Evolutionary conservation across 2,888 invertebrate species (phyloP), one percentile per base, ranked within the genome.

Genomic region (Globia sparganii): DNA sequence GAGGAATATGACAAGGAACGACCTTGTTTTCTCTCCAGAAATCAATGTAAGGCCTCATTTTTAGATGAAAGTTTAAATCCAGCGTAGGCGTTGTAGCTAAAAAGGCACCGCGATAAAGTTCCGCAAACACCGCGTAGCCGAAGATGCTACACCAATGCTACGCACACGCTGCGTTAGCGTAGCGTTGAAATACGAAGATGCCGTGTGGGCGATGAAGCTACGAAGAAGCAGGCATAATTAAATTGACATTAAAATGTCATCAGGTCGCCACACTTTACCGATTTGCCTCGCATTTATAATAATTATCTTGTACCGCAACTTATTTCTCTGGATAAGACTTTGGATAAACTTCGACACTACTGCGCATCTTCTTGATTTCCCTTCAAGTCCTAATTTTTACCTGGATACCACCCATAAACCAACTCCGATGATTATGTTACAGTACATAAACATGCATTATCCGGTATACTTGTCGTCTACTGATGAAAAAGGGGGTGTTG

Each of bases 201-300:
- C 6, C 1, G 3, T 31, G 18, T 18, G 9, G 37, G 25, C 8
- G 15, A 5, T 68, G 15, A 53, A 31, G 8, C 53, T 25, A 11
- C 28, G 28, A 28, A 25, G 15, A 21, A 43, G 11, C 28, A 18
- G n/a, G n/a, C n/a, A n/a, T n/a, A n/a, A n/a, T n/a, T n/a, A 34
- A 46, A n/a, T 34, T 62, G 69, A 28, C 69, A 83, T n/a, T 28
- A 78, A 80, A 82, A 87, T 87, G 84, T 77, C 87, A 82, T 67
- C 68, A 43, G 53, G 40, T 31, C 58, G 58, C 56, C 53, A 66
- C n/a, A 66, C 28, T 1, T 61, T 72, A 28, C 58, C 66, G 18
- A 66, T 77, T 31, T 65, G 43, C 21, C 37, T 78, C 0, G 58
- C 62, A 46, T 72, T 82, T 66, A 59, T 84, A 43, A 25, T 71